A percentile compares a stretch with the other conserved stretches of the same genome.
Conservation (phyloP, 37 sponge, comb jelly and placozoan species). For the Crambe crambe region DNA sequence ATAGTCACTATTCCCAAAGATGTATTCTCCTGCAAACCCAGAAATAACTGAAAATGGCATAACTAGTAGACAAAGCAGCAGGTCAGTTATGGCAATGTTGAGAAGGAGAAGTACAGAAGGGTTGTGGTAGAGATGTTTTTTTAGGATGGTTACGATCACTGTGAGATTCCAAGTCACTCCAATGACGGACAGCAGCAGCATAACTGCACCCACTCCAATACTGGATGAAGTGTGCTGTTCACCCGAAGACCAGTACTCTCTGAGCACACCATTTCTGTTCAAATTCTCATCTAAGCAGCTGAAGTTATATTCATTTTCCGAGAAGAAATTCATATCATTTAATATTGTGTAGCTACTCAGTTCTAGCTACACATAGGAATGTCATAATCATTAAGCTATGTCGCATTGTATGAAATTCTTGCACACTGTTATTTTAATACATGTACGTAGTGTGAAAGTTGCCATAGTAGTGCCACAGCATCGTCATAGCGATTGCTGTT, state of each 20-base stretch:
- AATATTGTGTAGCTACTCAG: no score
- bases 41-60: slow-evolving; percentile 19
- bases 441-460: no score
- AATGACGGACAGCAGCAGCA: slow-evolving; percentile 17
- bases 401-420: no score
- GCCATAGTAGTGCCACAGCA: no score
- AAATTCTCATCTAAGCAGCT: background rate
- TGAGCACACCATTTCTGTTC: background rate
- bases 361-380: no score
- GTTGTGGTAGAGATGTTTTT: slow-evolving; percentile 27
- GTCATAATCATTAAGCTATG: no score
- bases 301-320: no score
- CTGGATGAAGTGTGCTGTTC: background rate
- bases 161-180: slow-evolving; percentile 49
- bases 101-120: slow-evolving; percentile 43
- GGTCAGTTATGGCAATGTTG: slow-evolving; percentile 38
- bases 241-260: background rate
- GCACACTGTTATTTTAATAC: no score
- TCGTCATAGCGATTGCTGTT: no score
- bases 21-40: slow-evolving; percentile 3
- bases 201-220: slow-evolving; percentile 2
- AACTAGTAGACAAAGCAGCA: slow-evolving; percentile 12
- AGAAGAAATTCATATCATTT: no score
- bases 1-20: slow-evolving; percentile 36
- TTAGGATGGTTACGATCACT: slow-evolving; percentile 2